phyloP scores from a whole-genome alignment of 2,113 vertebrate species.

The Cavia porcellus region DNA sequence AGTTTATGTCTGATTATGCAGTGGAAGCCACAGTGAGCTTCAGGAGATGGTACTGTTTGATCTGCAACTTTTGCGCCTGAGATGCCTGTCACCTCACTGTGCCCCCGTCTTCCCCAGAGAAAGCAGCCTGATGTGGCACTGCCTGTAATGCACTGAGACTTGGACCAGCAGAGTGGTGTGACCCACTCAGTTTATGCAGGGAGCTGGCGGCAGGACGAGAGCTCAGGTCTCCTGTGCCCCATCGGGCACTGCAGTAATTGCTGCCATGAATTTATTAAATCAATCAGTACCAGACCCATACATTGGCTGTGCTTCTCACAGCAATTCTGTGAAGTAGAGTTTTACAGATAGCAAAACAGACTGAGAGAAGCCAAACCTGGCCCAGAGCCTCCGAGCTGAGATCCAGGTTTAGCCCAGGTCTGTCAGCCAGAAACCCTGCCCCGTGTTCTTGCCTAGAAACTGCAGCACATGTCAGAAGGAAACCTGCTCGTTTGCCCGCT shows the following conservation, averaged over 20 bases:
- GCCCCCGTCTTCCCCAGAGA: neutral
- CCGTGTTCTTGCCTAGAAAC: neutral
- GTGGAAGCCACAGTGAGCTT: neutral
- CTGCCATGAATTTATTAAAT: neutral
- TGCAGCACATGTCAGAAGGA: neutral
- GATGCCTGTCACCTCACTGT: neutral
- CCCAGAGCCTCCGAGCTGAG: neutral
- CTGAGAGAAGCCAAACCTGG: neutral
- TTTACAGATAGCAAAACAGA: slow-evolving; percentile 4
- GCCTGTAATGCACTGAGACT: neutral
- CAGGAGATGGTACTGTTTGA: neutral
- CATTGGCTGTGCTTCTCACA: neutral
- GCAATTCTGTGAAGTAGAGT: neutral
- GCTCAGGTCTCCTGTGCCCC: neutral
- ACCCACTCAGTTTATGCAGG: neutral
- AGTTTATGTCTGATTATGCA: neutral
- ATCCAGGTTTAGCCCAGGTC: neutral
- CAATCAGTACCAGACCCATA: neutral
- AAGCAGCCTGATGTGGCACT: neutral
- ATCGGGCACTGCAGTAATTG: too few relatives aligned
- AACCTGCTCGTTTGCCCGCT: neutral
- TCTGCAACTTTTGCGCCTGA: neutral
- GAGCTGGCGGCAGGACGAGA: neutral
- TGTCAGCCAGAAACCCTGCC: neutral
- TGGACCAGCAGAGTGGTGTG: neutral